These are phyloP conservation scores for Bradysia coprophila DNA, from an alignment of 1,140 invertebrate species.

Conservation along the genomic window DNA sequence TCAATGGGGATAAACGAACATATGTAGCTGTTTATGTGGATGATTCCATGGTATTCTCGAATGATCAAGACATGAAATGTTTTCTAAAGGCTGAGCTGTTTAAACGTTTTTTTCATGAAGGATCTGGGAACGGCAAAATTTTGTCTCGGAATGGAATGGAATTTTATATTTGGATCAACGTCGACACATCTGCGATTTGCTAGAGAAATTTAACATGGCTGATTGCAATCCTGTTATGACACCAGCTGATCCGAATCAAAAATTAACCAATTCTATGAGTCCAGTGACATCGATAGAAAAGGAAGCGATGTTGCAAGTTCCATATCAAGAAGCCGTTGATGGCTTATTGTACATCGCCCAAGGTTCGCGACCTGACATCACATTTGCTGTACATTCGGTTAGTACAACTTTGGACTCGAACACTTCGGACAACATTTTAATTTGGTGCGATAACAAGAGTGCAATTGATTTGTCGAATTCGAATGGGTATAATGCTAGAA, in stretches of 20 bases:
- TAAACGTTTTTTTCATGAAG: constrained; percentile 11
- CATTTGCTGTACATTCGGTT: constrained; percentile 9
- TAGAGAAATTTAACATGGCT: constrained; percentile 10
- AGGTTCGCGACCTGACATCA: constrained; percentile 18
- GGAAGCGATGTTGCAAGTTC: background rate
- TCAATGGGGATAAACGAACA: constrained; percentile 3
- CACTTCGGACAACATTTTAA: background rate
- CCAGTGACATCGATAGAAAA: constrained; percentile 4
- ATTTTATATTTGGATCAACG: constrained; percentile 16
- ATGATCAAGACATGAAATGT: background rate
- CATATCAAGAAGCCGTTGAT: constrained; percentile 11
- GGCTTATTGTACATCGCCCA: constrained; percentile 13
- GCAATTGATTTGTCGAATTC: constrained; percentile 14
- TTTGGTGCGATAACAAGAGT: constrained; percentile 6
- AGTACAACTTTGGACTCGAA: constrained; percentile 2
- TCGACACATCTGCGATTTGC: constrained; percentile 15
- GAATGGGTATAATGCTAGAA: constrained; percentile 7
- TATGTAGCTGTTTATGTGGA: constrained; percentile 13
- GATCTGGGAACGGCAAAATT: constrained; percentile 8
- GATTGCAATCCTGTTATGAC: constrained; percentile 12
- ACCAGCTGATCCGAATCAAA: constrained; percentile 10
- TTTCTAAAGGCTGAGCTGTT: background rate
- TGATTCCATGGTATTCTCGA: constrained; percentile 6
- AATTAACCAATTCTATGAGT: constrained; percentile 8
- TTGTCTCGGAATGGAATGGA: constrained; percentile 12